These are phyloP conservation scores for Asteroscopus sphinx DNA, from an alignment of 2,888 invertebrate genomes.

Conservation along the genomic window DNA sequence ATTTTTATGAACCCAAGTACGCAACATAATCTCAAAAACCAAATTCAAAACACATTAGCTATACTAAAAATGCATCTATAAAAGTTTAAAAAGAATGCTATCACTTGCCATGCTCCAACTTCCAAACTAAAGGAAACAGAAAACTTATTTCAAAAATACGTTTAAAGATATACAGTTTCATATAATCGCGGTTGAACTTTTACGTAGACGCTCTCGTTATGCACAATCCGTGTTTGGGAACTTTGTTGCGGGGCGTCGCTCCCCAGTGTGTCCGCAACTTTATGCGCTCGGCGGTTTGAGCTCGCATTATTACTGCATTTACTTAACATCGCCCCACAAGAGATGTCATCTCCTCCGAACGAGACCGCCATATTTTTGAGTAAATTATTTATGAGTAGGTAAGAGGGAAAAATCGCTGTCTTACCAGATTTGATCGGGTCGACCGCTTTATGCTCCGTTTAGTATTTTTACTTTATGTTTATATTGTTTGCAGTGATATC, in stretches of 20 bases:
- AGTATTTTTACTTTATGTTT: background rate
- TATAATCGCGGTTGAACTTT: constrained; percentile 35
- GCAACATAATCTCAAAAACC: background rate
- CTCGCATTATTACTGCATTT: constrained; percentile 51
- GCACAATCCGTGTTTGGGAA: constrained; percentile 47
- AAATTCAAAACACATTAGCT: too few relatives aligned
- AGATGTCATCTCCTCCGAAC: constrained; percentile 33
- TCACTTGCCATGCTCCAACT: background rate
- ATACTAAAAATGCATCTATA: background rate
- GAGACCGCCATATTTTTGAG: constrained; percentile 36
- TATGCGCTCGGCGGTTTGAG: constrained; percentile 36
- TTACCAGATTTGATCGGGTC: constrained; percentile 1
- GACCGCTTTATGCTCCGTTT: background rate
- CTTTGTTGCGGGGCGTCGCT: constrained; percentile 22
- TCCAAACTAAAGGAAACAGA: background rate
- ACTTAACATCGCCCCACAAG: constrained; percentile 43
- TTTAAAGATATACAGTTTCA: constrained; percentile 15
- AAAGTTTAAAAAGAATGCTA: background rate
- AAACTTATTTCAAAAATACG: constrained; percentile 14
- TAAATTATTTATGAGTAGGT: constrained; percentile 37
- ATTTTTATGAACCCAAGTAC: too few relatives aligned
- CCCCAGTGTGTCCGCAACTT: constrained; percentile 46
- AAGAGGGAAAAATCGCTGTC: constrained; percentile 4
- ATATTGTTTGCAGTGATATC: constrained; percentile 1
- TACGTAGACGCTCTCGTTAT: constrained; percentile 42